phyloP scores from a whole-genome alignment of 2,888 invertebrate species.

The Drosophila pseudotalamancana region DNA sequence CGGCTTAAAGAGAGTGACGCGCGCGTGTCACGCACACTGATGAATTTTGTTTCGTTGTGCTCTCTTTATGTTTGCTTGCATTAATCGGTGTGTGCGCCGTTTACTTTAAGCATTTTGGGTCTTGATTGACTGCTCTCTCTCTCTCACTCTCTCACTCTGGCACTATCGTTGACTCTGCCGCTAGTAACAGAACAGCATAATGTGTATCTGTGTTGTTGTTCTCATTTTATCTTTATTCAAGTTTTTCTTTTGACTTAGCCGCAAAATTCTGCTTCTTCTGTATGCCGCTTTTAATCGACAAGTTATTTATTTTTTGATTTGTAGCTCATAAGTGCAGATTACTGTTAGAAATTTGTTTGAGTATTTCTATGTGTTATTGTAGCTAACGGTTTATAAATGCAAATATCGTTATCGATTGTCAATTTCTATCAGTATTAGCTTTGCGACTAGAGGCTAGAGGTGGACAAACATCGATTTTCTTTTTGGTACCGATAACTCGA shows the following conservation, averaged over 20 bases:
- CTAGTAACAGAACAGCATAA: neutral
- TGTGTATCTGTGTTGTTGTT: neutral
- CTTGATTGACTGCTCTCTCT: conserved; percentile 1
- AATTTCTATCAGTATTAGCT: too few relatives aligned
- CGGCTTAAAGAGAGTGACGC: conserved; percentile 10
- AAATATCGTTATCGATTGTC: too few relatives aligned
- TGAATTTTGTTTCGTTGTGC: neutral
- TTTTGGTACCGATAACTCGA: too few relatives aligned
- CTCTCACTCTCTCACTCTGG: neutral
- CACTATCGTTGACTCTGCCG: neutral
- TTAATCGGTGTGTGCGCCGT: conserved; percentile 4
- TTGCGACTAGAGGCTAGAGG: too few relatives aligned
- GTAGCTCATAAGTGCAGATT: neutral
- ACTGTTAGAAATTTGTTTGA: neutral
- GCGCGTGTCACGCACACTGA: neutral
- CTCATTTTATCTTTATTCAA: neutral
- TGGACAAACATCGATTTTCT: too few relatives aligned
- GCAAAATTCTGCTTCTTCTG: neutral
- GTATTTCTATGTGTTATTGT: too few relatives aligned
- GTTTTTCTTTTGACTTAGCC: conserved; percentile 2
- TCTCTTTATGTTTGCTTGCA: conserved; percentile 5
- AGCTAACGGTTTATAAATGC: too few relatives aligned
- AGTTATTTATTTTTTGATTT: neutral
- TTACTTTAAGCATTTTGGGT: neutral
- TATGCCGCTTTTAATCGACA: neutral